A percentile compares a stretch with the other conserved stretches of the same genome.
These are phyloP conservation scores for Polydrusus pterygomalis DNA, from an alignment of 2,888 invertebrate genomes.

Conservation along the genomic window DNA sequence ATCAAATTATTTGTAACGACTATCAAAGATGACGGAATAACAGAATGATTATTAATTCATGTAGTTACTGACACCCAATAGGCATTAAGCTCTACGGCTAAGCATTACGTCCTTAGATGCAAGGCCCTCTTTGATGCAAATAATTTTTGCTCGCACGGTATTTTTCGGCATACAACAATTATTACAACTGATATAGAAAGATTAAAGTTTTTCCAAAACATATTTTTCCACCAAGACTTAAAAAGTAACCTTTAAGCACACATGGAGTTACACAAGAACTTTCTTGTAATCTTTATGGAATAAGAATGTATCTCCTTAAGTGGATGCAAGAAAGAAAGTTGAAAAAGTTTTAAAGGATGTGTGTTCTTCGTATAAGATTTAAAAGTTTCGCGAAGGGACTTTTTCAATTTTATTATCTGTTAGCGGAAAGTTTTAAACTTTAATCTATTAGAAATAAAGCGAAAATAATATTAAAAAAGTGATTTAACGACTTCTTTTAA, in stretches of 20 bases:
- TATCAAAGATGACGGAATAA: too few relatives aligned
- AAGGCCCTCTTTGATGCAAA: too few relatives aligned
- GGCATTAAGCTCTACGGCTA: too few relatives aligned
- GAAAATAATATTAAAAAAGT: not conserved
- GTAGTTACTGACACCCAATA: too few relatives aligned
- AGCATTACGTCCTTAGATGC: too few relatives aligned
- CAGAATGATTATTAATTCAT: too few relatives aligned
- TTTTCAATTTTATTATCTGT: slow-evolving; percentile 33
- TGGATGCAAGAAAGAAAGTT: slow-evolving; percentile 44
- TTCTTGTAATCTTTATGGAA: slow-evolving; percentile 69
- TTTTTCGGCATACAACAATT: too few relatives aligned
- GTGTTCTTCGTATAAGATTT: slow-evolving; percentile 40
- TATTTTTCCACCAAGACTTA: not conserved
- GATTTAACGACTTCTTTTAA: not conserved
- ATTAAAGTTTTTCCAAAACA: too few relatives aligned
- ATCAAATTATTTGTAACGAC: too few relatives aligned
- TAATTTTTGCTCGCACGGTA: too few relatives aligned
- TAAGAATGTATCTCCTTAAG: slow-evolving; percentile 65
- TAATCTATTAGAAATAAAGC: slow-evolving; percentile 18
- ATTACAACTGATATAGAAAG: too few relatives aligned
- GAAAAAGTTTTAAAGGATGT: slow-evolving; percentile 32
- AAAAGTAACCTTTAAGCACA: slow-evolving; percentile 44
- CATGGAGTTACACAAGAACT: slow-evolving; percentile 62
- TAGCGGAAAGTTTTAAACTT: slow-evolving; percentile 18
- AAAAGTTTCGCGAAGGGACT: slow-evolving; percentile 35